Evolutionary conservation across 2,797 vertebrate species (phyloP).

Genomic region (Epinephelus awoara): DNA sequence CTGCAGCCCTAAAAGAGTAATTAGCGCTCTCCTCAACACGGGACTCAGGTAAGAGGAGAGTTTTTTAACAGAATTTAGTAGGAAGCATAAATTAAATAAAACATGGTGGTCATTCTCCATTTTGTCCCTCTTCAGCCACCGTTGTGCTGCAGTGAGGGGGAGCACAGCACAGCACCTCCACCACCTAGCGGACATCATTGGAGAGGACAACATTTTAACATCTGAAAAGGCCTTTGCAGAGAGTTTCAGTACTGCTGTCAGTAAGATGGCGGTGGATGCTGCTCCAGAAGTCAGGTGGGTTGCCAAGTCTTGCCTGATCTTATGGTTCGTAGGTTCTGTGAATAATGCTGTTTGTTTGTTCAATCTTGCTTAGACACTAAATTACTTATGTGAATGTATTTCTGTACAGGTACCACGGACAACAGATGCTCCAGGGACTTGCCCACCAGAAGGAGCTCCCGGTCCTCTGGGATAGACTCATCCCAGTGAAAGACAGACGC

Average conservation of each 20-base stretch:
- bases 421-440: background rate
- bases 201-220: background rate
- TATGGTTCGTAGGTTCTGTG: background rate
- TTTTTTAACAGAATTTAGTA: background rate
- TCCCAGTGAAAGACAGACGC: background rate
- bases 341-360: background rate
- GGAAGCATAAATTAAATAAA: background rate
- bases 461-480: background rate
- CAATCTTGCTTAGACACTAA: background rate
- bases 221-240: background rate
- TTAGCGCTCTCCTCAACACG: background rate
- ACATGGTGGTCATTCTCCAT: background rate
- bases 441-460: background rate
- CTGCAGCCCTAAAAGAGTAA: background rate
- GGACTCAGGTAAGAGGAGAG: conserved; percentile 11
- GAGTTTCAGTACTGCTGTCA: conserved; percentile 10
- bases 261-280: conserved; percentile 9
- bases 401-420: background rate
- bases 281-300: conserved; percentile 12
- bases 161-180: conserved; percentile 15
- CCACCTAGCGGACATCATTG: background rate
- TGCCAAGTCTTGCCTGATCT: background rate
- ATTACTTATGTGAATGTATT: background rate
- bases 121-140: conserved; percentile 18
- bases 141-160: background rate